Evolutionary conservation across 2,113 vertebrate genomes (phyloP).

Genomic region (Crotophaga sulcirostris): DNA sequence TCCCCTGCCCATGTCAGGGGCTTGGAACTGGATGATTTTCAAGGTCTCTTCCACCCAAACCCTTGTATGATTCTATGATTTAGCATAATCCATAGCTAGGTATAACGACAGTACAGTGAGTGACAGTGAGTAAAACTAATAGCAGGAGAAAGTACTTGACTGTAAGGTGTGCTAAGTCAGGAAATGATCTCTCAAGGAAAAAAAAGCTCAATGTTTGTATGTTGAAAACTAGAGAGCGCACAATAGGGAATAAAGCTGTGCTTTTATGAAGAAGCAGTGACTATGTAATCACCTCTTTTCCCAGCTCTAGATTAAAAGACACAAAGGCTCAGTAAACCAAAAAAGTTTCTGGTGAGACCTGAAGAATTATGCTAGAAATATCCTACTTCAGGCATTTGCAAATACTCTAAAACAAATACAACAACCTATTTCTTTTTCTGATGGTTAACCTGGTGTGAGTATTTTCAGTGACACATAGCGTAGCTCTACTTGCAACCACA

Average conservation of each 20-base stretch:
- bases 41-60: no score
- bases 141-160: neutral
- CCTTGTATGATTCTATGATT: no score
- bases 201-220: neutral
- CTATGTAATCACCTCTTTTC: neutral
- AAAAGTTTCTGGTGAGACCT: neutral
- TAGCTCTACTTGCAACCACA: neutral
- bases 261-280: neutral
- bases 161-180: neutral
- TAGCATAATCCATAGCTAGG: neutral
- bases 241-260: neutral
- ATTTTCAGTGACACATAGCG: neutral
- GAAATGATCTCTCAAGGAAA: neutral
- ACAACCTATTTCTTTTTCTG: neutral
- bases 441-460: neutral
- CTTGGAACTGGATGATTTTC: neutral
- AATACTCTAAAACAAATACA: neutral
- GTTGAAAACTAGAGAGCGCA: neutral
- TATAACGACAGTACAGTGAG: neutral
- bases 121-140: neutral
- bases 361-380: neutral
- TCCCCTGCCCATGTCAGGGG: neutral
- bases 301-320: neutral
- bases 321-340: neutral
- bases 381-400: neutral